These are phyloP conservation scores for Vombatus ursinus DNA, from an alignment of 2,113 vertebrate species.

Conservation along the genomic window DNA sequence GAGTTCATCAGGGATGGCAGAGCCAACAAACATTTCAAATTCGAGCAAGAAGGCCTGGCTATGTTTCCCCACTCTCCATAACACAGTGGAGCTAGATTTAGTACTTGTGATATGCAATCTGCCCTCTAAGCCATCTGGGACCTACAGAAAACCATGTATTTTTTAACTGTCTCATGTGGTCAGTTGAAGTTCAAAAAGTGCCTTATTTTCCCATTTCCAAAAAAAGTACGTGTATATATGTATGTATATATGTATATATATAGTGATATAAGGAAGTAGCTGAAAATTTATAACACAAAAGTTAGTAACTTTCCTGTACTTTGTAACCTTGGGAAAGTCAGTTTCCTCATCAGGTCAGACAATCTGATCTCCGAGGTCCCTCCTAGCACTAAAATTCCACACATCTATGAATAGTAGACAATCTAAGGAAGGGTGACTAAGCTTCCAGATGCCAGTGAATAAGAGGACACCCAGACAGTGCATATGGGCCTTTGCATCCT, in stretches of 20 bases:
- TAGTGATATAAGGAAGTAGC: neutral
- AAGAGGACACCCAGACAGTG: constrained; percentile 10
- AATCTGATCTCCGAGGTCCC: neutral
- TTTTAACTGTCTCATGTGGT: neutral
- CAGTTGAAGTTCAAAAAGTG: neutral
- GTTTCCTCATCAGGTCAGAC: neutral
- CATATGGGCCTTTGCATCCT: neutral
- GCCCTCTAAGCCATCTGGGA: neutral
- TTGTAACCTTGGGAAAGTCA: neutral
- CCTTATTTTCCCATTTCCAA: neutral
- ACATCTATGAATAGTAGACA: neutral
- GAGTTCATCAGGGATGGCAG: neutral
- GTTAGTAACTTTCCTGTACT: neutral
- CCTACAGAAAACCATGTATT: neutral
- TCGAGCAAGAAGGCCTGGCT: neutral
- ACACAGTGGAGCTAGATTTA: neutral
- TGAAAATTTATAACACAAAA: neutral
- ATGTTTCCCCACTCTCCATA: neutral
- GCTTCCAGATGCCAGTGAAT: constrained; percentile 16
- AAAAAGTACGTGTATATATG: neutral
- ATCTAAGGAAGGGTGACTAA: constrained; percentile 21
- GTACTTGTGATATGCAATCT: neutral
- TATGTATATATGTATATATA: neutral
- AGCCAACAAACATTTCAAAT: neutral
- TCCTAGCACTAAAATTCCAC: neutral